A percentile compares a stretch with the other conserved stretches of the same genome.
Conservation (phyloP, 2,797 vertebrate species). For the Eulemur coronatus region DNA sequence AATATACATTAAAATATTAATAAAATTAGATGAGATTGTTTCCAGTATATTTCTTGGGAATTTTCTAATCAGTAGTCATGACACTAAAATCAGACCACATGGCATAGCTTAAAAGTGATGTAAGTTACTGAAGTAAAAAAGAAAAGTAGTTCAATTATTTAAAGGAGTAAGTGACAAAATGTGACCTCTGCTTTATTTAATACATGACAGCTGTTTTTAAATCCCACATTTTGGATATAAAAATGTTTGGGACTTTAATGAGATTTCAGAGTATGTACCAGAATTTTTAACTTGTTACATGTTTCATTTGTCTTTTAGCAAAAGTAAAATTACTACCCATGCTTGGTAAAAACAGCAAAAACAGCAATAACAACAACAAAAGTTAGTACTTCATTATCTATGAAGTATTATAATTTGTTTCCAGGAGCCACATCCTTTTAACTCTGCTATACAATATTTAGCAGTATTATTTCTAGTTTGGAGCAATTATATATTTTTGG, state of each 20-base stretch:
- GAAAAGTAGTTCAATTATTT: not conserved
- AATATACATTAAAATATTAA: not conserved
- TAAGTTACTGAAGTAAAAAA: not conserved
- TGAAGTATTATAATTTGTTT: not conserved
- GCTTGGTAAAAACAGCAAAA: not conserved
- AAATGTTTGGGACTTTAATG: not conserved
- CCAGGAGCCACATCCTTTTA: not conserved
- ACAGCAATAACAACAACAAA: not conserved
- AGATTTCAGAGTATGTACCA: not conserved
- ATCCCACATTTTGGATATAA: not conserved
- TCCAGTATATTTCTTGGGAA: not conserved
- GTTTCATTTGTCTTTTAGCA: not conserved
- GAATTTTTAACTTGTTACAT: not conserved
- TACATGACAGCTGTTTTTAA: not conserved
- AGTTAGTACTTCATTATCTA: not conserved
- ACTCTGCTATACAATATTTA: not conserved
- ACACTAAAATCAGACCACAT: not conserved
- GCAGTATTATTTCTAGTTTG: not conserved
- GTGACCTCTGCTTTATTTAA: not conserved
- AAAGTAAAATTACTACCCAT: not conserved
- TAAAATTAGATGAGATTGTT: not conserved
- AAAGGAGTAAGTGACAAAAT: not conserved
- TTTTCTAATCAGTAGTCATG: not conserved
- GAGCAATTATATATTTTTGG: not conserved
- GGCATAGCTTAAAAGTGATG: not conserved